Percentiles rank a stretch among this genome's conserved stretches.
Conservation (phyloP, 2,888 invertebrate genomes). For the Lasius fuliginosus region DNA sequence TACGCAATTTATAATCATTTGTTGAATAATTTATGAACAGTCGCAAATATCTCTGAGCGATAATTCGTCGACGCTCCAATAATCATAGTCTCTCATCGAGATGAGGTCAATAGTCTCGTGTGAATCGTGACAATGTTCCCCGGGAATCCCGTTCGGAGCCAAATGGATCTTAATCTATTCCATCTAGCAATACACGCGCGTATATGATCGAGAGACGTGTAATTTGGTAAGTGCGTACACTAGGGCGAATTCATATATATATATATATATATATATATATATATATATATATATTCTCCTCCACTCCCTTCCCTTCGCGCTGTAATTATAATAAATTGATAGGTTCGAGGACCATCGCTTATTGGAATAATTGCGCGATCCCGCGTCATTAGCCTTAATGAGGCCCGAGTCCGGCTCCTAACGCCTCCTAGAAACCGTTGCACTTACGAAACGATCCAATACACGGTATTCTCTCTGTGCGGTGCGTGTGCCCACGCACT, state of each 20-base stretch:
- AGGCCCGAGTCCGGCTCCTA: conserved; percentile 70
- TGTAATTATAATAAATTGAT: conserved; percentile 84
- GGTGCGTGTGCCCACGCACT: conserved; percentile 68
- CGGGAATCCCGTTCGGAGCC: not conserved
- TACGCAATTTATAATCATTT: too few relatives aligned
- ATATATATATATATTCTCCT: not conserved
- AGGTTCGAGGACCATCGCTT: conserved; percentile 76
- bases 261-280: not conserved
- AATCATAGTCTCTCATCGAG: not conserved
- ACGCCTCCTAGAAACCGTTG: conserved; percentile 71
- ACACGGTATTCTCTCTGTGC: conserved; percentile 52
- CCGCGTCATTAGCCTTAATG: conserved; percentile 83
- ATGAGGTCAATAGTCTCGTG: conserved; percentile 8
- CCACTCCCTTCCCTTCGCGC: conserved; percentile 34
- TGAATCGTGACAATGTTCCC: conserved; percentile 29
- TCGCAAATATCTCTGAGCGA: not conserved
- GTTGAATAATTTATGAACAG: not conserved
- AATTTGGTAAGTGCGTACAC: conserved; percentile 78
- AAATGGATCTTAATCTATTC: conserved; percentile 22
- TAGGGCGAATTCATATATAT: conserved; percentile 57
- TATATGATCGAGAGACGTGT: conserved; percentile 70
- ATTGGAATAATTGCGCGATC: conserved; percentile 80
- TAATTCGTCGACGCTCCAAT: conserved; percentile 29
- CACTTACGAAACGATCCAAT: conserved; percentile 75
- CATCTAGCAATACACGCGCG: not conserved